Percentiles rank a stretch among this genome's conserved stretches.
Evolutionary conservation across 1,140 invertebrate species (phyloP).

Genomic region (Bombus impatiens): DNA sequence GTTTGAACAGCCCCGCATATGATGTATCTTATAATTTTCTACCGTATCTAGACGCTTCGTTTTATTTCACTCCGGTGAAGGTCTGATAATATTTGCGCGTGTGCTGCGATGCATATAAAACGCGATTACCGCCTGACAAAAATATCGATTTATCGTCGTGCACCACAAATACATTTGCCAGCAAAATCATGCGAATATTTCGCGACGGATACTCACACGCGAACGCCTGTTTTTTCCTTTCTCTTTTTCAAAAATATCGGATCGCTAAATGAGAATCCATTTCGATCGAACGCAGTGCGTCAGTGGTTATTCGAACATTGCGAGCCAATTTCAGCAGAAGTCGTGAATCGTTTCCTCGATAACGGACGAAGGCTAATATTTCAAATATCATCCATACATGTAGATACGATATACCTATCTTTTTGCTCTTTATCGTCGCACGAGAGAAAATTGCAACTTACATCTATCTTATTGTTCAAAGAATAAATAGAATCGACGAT

Average conservation of each 20-base stretch:
- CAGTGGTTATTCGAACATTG: neutral
- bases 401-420: neutral
- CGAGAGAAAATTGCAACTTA: too few relatives aligned
- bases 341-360: neutral
- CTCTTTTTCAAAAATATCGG: neutral
- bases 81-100: neutral
- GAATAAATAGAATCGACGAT: neutral
- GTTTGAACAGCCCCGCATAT: neutral
- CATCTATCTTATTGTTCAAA: too few relatives aligned
- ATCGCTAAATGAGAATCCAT: slow-evolving; percentile 16
- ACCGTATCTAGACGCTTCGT: neutral
- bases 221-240: neutral
- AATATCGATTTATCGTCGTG: slow-evolving; percentile 17
- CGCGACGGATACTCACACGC: neutral
- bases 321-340: neutral
- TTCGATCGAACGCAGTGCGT: neutral
- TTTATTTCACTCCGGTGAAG: neutral
- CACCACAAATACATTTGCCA: neutral
- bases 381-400: neutral
- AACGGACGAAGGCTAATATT: too few relatives aligned
- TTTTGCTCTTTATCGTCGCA: too few relatives aligned
- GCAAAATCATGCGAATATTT: neutral
- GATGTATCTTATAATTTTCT: neutral
- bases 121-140: neutral
- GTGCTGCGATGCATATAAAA: neutral